Conservation (phyloP, 2,888 invertebrate species). For the Eristalinus aeneus region DNA sequence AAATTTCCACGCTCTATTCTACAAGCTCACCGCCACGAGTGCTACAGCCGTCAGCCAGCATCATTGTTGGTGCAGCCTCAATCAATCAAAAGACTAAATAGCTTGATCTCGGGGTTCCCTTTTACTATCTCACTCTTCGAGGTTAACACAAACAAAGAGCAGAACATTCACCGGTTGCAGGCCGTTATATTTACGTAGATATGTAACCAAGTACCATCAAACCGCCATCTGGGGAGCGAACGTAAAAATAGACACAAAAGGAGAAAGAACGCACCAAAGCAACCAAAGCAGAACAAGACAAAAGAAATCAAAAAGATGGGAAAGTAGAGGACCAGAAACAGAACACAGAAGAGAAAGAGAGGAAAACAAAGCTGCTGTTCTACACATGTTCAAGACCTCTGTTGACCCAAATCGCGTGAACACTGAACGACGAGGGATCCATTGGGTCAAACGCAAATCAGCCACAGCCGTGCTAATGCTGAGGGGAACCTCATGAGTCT, state of each 20-base stretch:
- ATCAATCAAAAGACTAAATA: constrained; percentile 65
- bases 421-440: constrained; percentile 35
- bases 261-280: constrained; percentile 18
- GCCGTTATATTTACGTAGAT: constrained; percentile 37
- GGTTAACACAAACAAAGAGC: constrained; percentile 41
- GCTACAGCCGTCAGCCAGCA: neutral
- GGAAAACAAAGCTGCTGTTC: constrained; percentile 29
- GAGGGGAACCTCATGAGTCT: constrained; percentile 28
- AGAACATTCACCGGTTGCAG: constrained; percentile 28
- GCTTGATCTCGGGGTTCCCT: constrained; percentile 47
- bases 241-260: constrained; percentile 17
- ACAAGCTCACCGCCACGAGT: constrained; percentile 2
- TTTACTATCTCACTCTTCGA: constrained; percentile 17
- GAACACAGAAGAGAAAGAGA: constrained; percentile 5
- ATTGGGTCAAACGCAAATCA: constrained; percentile 65
- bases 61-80: constrained; percentile 43
- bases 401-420: constrained; percentile 57
- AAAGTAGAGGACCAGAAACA: neutral
- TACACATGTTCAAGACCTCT: constrained; percentile 62
- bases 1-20: constrained; percentile 14
- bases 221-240: constrained; percentile 29
- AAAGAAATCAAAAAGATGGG: neutral
- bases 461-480: constrained; percentile 28
- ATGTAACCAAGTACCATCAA: constrained; percentile 7
- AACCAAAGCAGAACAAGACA: constrained; percentile 6